Evolutionary conservation across 2,888 invertebrate genomes (phyloP).

Genomic region (Seladonia tumulorum): DNA sequence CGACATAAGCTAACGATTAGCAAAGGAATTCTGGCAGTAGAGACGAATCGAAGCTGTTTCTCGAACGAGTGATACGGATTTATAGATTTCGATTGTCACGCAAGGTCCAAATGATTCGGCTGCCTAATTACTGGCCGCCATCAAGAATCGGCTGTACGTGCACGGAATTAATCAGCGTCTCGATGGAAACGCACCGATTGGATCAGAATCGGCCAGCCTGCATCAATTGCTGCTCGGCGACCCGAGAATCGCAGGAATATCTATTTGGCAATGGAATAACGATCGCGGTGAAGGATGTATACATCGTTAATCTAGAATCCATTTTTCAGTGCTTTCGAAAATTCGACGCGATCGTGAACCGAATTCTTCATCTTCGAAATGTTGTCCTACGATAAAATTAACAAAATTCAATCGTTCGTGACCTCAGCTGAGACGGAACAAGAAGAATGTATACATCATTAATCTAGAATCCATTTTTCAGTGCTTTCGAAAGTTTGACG

Average conservation of each 20-base stretch:
- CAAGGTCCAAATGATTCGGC: not conserved
- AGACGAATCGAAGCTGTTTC: not conserved
- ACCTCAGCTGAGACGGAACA: too few relatives aligned
- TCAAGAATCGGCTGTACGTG: not conserved
- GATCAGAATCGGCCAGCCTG: slow-evolving; percentile 4
- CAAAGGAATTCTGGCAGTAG: not conserved
- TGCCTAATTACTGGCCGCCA: not conserved
- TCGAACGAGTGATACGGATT: not conserved
- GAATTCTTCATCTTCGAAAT: not conserved
- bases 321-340: not conserved
- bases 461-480: not conserved
- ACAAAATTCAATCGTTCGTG: too few relatives aligned
- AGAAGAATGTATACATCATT: not conserved
- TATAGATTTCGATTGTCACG: not conserved
- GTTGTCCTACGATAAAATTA: not conserved
- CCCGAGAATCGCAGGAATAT: not conserved
- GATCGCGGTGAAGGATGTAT: not conserved
- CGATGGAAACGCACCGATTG: not conserved
- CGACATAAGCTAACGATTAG: not conserved
- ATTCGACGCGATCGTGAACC: not conserved
- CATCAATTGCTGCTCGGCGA: not conserved
- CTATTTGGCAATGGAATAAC: not conserved
- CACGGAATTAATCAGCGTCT: slow-evolving; percentile 7
- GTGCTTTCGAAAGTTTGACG: not conserved
- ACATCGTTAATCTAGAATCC: not conserved